Conservation (phyloP, 2,888 invertebrate species). For the Tetrapedia diversipes region DNA sequence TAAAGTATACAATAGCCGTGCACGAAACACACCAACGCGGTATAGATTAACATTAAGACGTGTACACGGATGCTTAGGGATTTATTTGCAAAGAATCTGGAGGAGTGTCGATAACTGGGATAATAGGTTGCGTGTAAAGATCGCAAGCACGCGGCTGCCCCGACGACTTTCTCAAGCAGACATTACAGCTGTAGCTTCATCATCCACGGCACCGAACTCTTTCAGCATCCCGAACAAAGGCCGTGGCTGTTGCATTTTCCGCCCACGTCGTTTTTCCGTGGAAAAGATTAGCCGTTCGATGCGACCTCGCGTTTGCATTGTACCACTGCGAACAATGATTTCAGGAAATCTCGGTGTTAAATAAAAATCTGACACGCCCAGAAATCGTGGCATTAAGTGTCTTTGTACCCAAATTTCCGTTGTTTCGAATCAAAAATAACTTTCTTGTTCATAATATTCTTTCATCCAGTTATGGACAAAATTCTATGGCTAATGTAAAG, state of each 20-base stretch:
- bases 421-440: too few species aligned
- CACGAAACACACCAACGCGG: neutral
- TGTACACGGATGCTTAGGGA: neutral
- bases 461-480: too few species aligned
- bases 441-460: too few species aligned
- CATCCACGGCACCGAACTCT: slow-evolving; percentile 31
- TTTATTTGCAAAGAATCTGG: slow-evolving; percentile 39
- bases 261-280: slow-evolving; percentile 60
- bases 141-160: slow-evolving; percentile 9
- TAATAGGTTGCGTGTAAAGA: slow-evolving; percentile 41
- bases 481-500: too few species aligned
- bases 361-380: too few species aligned
- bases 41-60: neutral
- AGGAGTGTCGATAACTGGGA: slow-evolving; percentile 58
- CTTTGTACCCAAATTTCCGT: neutral
- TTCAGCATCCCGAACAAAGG: slow-evolving; percentile 40
- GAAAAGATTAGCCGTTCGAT: slow-evolving; percentile 42
- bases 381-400: neutral
- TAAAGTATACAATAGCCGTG: neutral
- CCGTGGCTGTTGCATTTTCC: slow-evolving; percentile 46
- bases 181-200: slow-evolving; percentile 45
- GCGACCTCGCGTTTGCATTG: slow-evolving; percentile 8
- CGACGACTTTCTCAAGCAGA: slow-evolving; percentile 52
- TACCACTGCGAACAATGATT: neutral
- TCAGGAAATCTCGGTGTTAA: neutral